Base-by-base conservation (phyloP, 2,888 invertebrate genomes). In the Clistopyga incitator region DNA sequence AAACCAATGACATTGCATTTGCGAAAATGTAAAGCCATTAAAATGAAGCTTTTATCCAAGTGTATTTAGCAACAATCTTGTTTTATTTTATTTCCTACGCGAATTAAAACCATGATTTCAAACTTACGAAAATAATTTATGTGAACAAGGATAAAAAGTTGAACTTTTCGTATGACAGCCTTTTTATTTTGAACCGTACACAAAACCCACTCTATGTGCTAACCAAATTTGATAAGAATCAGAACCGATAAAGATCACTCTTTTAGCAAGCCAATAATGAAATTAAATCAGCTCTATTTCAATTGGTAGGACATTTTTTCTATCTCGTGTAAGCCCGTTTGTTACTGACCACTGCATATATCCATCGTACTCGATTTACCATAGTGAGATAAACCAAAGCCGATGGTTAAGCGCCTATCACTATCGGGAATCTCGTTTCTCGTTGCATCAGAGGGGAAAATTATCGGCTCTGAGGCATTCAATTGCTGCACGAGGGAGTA, bases 361-460 rank as follows among this genome's bases (percentile, higher is more conserved):
- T 20, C 18, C n/a, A 38, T 2, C 18, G 6, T 38, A 38, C 61
- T 64, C 38, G 38, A 64, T 42, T 64, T 64, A 64, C 61, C 38
- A 18, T 61, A n/a, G n/a, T n/a, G 34, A 42, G 42, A 11, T 29
- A 18, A 61, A 61, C 61, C 61, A 38, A 18, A 61, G 34, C 61
- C 61, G 6, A n/a, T 10, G 34, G 18, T 64, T 64, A 64, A 64
- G 38, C 61, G 61, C 11, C 11, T 64, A 64, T 64, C 61, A n/a
- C 61, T 64, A 64, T 64, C 61, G 61, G 10, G 61, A 34, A 64
- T 64, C 61, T 64, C 61, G 61, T 42, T 64, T 42, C 38, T 64
- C 18, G 61, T 64, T 34, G 38, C 38, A 64, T 64, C 61, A 10
- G 18, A 34, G 34, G 38, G 38, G 61, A 34, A 64, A 64, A 64